Base-by-base conservation (phyloP, 1,140 invertebrate genomes). In the Solen grandis region DNA sequence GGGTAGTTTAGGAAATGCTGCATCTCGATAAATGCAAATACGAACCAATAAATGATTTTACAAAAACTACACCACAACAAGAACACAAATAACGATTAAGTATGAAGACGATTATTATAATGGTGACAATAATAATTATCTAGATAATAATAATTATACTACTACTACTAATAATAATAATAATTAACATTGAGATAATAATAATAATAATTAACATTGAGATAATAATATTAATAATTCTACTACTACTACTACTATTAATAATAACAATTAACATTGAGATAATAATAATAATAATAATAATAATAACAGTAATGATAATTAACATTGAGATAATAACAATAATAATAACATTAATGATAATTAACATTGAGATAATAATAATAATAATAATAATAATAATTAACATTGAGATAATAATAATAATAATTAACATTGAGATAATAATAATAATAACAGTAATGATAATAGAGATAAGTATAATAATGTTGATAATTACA, bases 321-420 rank as follows among this genome's bases (percentile, higher is more conserved):
- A n/a, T 52, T 14, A n/a, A 14, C 13, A n/a, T 52, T 14, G 46
- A 14, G n/a, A n/a, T 52, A 52, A n/a, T 52, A 14, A n/a, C n/a
- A 52, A n/a, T 52, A 52, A n/a, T 52, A 52, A n/a, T 52, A 52
- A n/a, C n/a, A 52, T 13, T 52, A 52, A n/a, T 52, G n/a, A n/a
- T 52, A 52, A n/a, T 52, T 14, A n/a, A 13, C 13, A n/a, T 52
- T 14, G 46, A 52, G n/a, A n/a, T 52, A 52, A n/a, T 14, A 52
- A n/a, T 52, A 52, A n/a, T 52, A 52, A n/a, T 52, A 52, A n/a
- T 52, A 52, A n/a, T 52, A 52, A n/a, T 52, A 52, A n/a, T 52
- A 52, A n/a, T 52, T 14, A n/a, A 14, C 13, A n/a, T 52, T 14
- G 46, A 14, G n/a, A n/a, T 52, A 52, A n/a, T 52, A 52, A n/a